A percentile compares a stretch with the other conserved stretches of the same genome.
phyloP scores from a whole-genome alignment of 2,113 vertebrate genomes.

The Silurus meridionalis region DNA sequence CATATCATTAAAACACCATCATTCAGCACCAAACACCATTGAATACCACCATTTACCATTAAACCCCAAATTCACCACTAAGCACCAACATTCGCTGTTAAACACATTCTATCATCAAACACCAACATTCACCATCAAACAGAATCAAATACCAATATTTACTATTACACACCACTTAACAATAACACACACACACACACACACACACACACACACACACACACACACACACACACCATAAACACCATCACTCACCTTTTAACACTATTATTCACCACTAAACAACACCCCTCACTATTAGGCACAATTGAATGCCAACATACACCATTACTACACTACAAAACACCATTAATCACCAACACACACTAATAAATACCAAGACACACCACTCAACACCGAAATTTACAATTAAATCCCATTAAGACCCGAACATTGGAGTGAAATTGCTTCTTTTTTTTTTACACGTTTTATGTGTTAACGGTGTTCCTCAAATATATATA shows the following conservation, averaged over 20 bases:
- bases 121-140: not conserved
- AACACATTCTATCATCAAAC: not conserved
- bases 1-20: not conserved
- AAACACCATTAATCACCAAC: not conserved
- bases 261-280: not conserved
- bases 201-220: not conserved
- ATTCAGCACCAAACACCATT: not conserved
- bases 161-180: not conserved
- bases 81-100: too few relatives aligned
- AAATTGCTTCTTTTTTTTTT: too few relatives aligned
- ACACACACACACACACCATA: not conserved
- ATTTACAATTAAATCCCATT: too few relatives aligned
- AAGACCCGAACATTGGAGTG: too few relatives aligned
- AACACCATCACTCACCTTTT: not conserved
- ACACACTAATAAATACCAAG: too few relatives aligned
- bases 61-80: too few relatives aligned
- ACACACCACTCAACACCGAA: too few relatives aligned
- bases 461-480: too few relatives aligned
- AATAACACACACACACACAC: not conserved
- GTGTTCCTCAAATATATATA: too few relatives aligned
- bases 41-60: too few relatives aligned
- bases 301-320: not conserved
- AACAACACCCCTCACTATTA: not conserved
- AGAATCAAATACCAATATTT: not conserved
- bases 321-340: not conserved